A percentile compares a stretch with the other conserved stretches of the same genome.
phyloP scores from a whole-genome alignment of 1,140 invertebrate genomes.

The Batillaria attramentaria region DNA sequence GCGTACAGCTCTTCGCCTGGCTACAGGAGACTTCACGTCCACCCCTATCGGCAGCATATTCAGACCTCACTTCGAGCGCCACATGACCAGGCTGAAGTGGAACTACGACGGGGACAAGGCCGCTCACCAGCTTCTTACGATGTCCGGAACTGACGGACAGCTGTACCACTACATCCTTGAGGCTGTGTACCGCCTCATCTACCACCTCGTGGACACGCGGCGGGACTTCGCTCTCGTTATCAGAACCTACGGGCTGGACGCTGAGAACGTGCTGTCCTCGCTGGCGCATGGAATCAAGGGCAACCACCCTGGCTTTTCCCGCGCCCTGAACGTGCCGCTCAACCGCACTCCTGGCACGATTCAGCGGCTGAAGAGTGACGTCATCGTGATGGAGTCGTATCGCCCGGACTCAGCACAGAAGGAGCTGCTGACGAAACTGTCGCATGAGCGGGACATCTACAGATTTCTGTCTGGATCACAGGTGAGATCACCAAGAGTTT shows the following conservation, averaged over 20 bases:
- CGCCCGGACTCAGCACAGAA: not conserved
- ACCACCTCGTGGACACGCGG: constrained; percentile 51
- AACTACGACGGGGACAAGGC: constrained; percentile 29
- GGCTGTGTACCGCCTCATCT: constrained; percentile 62
- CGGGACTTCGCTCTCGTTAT: constrained; percentile 66
- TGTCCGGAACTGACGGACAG: constrained; percentile 57
- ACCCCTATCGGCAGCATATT: constrained; percentile 56
- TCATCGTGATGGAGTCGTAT: constrained; percentile 43
- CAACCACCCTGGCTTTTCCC: constrained; percentile 61
- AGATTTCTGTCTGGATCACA: constrained; percentile 50
- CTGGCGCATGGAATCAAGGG: constrained; percentile 55
- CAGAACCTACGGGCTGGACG: constrained; percentile 67
- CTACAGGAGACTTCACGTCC: constrained; percentile 64
- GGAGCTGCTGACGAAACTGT: constrained; percentile 31
- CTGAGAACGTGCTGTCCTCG: constrained; percentile 62
- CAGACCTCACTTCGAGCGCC: constrained; percentile 55
- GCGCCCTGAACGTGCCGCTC: constrained; percentile 42
- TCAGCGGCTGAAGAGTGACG: constrained; percentile 38
- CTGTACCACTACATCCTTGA: constrained; percentile 69
- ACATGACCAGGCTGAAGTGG: constrained; percentile 59
- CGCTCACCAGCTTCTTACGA: constrained; percentile 50
- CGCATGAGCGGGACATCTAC: constrained; percentile 61
- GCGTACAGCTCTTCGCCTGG: constrained; percentile 52
- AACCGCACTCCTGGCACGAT: constrained; percentile 49
- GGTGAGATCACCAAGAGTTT: not conserved